Evolutionary conservation across 2,113 vertebrate genomes (phyloP).

Genomic region (human): DNA sequence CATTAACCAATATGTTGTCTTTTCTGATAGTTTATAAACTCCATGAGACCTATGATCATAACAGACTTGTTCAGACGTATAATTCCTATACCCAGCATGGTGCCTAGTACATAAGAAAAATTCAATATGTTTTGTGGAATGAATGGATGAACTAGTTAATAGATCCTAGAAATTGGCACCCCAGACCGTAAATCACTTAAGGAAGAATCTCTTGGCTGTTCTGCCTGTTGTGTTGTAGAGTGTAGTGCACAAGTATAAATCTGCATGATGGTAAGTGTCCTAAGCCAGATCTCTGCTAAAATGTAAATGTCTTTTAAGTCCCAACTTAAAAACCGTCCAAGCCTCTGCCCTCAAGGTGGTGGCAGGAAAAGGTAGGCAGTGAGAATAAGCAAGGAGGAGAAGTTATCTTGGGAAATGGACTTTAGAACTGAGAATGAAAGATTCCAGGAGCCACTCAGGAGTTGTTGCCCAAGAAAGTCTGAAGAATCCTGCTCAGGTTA

Average conservation of each 20-base stretch:
- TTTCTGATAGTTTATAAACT: background rate
- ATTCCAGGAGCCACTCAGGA: background rate
- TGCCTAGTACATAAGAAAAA: background rate
- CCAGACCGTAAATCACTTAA: background rate
- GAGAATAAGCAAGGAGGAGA: background rate
- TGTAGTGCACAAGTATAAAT: background rate
- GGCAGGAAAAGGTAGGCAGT: background rate
- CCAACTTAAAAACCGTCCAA: background rate
- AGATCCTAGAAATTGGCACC: background rate
- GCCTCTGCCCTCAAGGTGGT: background rate
- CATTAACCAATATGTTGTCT: background rate
- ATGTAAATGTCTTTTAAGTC: background rate
- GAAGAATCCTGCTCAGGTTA: background rate
- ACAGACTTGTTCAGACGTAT: background rate
- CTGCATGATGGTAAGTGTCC: background rate
- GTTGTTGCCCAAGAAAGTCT: background rate
- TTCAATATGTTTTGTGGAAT: background rate
- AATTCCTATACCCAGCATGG: background rate
- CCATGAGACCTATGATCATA: background rate
- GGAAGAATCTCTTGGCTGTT: background rate
- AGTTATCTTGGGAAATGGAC: background rate
- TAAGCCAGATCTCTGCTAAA: background rate
- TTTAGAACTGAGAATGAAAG: background rate
- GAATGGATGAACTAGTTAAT: constrained; percentile 18
- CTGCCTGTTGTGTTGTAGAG: background rate